These are phyloP conservation scores for Pelecanus crispus DNA, from an alignment of 2,113 vertebrate species.

Conservation along the genomic window DNA sequence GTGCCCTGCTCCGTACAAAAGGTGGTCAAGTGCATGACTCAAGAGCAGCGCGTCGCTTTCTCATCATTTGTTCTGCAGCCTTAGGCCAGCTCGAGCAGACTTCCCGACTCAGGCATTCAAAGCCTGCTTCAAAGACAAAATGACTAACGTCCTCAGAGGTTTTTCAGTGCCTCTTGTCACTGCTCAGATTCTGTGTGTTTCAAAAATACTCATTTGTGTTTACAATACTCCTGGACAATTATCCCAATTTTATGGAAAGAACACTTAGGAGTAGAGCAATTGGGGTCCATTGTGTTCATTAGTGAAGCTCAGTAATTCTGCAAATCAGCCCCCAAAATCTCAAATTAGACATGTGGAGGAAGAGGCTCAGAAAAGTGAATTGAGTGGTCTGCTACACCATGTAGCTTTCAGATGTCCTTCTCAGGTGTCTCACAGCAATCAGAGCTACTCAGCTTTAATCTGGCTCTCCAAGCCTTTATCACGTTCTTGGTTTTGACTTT, in stretches of 20 bases:
- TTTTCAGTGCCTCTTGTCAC: neutral
- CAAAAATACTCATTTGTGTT: neutral
- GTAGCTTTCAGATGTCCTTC: neutral
- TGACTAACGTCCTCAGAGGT: neutral
- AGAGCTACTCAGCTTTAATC: neutral
- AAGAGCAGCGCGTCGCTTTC: neutral
- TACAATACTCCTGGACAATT: neutral
- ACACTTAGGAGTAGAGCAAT: neutral
- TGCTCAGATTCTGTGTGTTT: neutral
- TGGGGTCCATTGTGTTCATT: fast-evolving
- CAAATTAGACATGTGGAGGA: neutral
- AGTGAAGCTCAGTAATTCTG: neutral
- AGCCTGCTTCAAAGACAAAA: neutral
- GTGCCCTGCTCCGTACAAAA: neutral
- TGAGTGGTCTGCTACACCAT: neutral
- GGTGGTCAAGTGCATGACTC: neutral
- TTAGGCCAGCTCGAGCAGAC: neutral
- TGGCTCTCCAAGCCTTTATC: neutral
- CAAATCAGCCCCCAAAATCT: neutral
- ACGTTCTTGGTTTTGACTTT: neutral
- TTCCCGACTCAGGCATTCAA: neutral
- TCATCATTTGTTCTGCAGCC: conserved; percentile 1
- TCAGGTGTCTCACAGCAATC: neutral
- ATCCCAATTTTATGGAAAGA: neutral
- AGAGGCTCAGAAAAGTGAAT: neutral